Evolutionary conservation across 2,797 vertebrate genomes (phyloP).

Genomic region (Oryzias dopingdopingensis): DNA sequence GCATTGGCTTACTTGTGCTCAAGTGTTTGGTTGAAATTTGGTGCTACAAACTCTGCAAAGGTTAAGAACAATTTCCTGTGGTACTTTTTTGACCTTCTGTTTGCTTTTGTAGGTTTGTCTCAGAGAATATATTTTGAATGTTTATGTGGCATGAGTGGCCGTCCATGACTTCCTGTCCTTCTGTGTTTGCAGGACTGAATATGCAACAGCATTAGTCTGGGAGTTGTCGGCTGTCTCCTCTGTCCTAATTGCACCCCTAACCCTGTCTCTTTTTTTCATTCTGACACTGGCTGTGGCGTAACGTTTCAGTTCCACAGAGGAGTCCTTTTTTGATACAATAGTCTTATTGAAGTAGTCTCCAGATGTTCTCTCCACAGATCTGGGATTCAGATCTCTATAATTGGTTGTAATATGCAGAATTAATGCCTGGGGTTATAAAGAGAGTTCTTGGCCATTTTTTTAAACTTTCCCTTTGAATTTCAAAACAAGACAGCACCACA

Average conservation of each 20-base stretch:
- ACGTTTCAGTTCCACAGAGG: conserved; percentile 56
- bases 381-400: conserved; percentile 79
- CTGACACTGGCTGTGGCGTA: conserved; percentile 50
- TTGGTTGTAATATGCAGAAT: conserved; percentile 80
- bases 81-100: conserved; percentile 16
- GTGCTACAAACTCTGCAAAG: conserved; percentile 23
- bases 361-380: conserved; percentile 77
- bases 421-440: conserved; percentile 76
- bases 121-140: conserved; percentile 21
- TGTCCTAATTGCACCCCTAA: conserved; percentile 68
- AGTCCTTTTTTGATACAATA: conserved; percentile 74
- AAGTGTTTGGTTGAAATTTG: conserved; percentile 27
- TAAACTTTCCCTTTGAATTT: conserved; percentile 75
- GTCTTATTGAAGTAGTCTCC: conserved; percentile 78
- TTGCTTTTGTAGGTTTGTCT: not conserved
- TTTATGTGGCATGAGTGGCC: conserved; percentile 20
- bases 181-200: conserved; percentile 48
- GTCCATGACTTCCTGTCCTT: conserved; percentile 17
- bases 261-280: conserved; percentile 45
- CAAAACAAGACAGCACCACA: conserved; percentile 68
- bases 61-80: conserved; percentile 26
- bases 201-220: conserved; percentile 55
- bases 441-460: conserved; percentile 67
- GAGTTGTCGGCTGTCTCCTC: conserved; percentile 47
- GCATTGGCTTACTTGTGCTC: conserved; percentile 24